phyloP scores from a whole-genome alignment of 1,140 invertebrate species.

The Rhyacophila brunnea region DNA sequence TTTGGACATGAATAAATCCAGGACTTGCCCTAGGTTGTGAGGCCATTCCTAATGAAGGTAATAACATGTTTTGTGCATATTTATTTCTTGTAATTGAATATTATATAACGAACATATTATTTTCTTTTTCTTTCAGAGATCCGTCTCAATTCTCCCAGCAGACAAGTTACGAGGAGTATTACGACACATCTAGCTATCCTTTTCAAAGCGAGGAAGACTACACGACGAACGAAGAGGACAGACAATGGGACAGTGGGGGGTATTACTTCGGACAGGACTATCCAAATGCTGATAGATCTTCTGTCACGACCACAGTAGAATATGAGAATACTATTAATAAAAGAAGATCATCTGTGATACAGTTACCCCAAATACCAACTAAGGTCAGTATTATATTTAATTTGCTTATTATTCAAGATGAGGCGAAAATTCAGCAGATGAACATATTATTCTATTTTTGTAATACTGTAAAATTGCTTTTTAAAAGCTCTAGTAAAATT shows the following conservation, averaged over 20 bases:
- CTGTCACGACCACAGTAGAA: conserved; percentile 40
- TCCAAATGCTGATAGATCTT: conserved; percentile 44
- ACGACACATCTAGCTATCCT: conserved; percentile 54
- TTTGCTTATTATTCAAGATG: neutral
- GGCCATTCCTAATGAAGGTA: too few species aligned
- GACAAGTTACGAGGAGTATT: conserved; percentile 56
- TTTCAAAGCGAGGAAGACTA: conserved; percentile 56
- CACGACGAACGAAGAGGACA: conserved; percentile 64
- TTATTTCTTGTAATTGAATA: too few species aligned
- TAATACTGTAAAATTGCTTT: too few species aligned
- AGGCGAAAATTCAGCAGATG: too few species aligned
- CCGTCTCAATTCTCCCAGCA: conserved; percentile 49
- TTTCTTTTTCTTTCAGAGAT: conserved; percentile 49
- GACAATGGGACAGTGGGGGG: conserved; percentile 70
- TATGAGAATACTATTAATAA: conserved; percentile 44
- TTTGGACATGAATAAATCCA: too few species aligned
- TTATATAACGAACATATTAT: too few species aligned
- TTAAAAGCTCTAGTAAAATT: too few species aligned
- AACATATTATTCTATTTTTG: neutral
- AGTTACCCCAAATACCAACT: conserved; percentile 50
- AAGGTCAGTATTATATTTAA: conserved; percentile 31
- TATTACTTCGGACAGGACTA: conserved; percentile 47
- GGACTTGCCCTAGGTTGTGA: too few species aligned
- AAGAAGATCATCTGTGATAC: conserved; percentile 52
- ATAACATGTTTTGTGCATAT: too few species aligned